Evolutionary conservation across 1,140 invertebrate genomes (phyloP), one percentile per base, ranked within the genome.

Genomic region (Tetragnatha versicolor): DNA sequence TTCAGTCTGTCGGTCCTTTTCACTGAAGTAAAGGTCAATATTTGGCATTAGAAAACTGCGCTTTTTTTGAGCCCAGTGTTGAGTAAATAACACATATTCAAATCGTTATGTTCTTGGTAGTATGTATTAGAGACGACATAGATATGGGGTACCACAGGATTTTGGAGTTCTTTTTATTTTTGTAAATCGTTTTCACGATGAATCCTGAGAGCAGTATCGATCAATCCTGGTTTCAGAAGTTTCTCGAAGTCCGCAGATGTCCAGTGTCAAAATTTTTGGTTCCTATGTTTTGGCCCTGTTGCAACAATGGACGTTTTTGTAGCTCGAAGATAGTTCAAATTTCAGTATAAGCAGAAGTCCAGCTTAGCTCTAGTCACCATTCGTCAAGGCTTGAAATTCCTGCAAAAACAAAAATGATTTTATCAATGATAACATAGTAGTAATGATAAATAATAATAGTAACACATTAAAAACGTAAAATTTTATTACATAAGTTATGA

Each of bases 281-380:
- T 60, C 45, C 73, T 75, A 75, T 61, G n/a, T 37, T 77, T 77
- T 77, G 73, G 73, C 73, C 73, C 73, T 77, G 47, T 77, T 61
- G 20, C 42, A 77, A 65, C 51, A 77, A 77, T 77, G 73, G 73
- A 77, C 73, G 73, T 77, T 66, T 9, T 53, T 53, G 22, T 66
- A 77, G 60, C 61, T 77, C 73, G 68, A 22, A 66, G 39, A 61
- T 39, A 39, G 33, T 70, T 73, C 49, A 29, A 35, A 42, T 45
- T 12, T n/a, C n/a, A 14, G 10, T 17, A 6, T 45, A 49, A 69
- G n/a, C 27, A 35, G 39, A 70, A 45, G 37, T 45, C 69, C 25
- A 25, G 29, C 47, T 63, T 42, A 75, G 72, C 55, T 63, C 72
- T 35, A 75, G 53, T 33, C 55, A 60, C 5, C 68, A 39, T 27